phyloP scores from a whole-genome alignment of 2,888 invertebrate genomes.

The Drosophila ustulata region DNA sequence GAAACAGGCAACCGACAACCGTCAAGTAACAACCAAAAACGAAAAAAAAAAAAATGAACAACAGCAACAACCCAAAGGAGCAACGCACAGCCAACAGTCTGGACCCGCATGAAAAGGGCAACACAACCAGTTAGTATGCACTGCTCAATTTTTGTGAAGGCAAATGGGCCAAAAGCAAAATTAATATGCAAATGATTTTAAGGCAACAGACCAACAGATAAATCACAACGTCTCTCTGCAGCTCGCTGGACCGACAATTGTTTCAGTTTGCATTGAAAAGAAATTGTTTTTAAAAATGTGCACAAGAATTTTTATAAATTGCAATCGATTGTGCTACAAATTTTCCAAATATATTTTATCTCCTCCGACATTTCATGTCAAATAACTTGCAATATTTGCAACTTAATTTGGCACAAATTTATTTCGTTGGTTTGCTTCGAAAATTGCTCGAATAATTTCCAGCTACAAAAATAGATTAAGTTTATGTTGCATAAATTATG shows the following conservation, averaged over 20 bases:
- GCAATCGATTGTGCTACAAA: neutral
- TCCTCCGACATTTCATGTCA: no score
- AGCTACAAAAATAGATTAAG: slow-evolving; percentile 22
- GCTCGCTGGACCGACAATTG: slow-evolving; percentile 6
- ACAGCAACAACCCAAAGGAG: slow-evolving; percentile 6
- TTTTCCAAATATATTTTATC: neutral
- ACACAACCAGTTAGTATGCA: slow-evolving; percentile 33
- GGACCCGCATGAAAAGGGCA: slow-evolving; percentile 16
- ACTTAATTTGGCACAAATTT: neutral
- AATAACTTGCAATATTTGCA: neutral
- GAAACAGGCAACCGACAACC: slow-evolving; percentile 28
- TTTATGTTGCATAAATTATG: neutral
- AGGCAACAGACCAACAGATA: slow-evolving; percentile 10
- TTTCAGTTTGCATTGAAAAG: neutral
- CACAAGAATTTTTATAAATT: neutral
- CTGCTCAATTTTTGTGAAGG: slow-evolving; percentile 40
- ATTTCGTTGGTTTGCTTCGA: neutral
- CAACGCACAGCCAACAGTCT: slow-evolving; percentile 12
- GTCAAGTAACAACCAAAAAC: slow-evolving; percentile 11
- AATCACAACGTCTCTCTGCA: neutral
- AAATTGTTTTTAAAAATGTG: neutral
- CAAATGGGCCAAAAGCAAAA: slow-evolving; percentile 21
- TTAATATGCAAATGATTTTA: slow-evolving; percentile 32
- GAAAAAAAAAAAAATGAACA: neutral
- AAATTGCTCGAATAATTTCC: neutral